These are phyloP conservation scores for Apotomis turbidana DNA, from an alignment of 2,888 invertebrate genomes.

Conservation along the genomic window DNA sequence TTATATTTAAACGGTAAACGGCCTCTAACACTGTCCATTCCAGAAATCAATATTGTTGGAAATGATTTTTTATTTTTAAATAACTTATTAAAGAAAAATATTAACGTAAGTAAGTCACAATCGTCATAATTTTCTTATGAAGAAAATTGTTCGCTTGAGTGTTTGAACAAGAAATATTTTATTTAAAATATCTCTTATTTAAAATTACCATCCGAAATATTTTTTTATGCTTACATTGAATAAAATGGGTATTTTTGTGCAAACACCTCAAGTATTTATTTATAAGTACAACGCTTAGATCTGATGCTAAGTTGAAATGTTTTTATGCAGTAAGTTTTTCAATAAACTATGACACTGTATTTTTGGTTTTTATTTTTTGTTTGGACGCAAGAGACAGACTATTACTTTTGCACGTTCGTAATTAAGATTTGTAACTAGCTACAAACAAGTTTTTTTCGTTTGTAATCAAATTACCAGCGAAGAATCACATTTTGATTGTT, in stretches of 20 bases:
- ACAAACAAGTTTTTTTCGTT: too few species aligned
- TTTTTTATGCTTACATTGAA: background rate
- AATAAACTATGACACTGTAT: conserved; percentile 40
- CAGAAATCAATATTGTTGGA: conserved; percentile 36
- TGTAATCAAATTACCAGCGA: too few species aligned
- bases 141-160: conserved; percentile 36
- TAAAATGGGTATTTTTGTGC: conserved; percentile 3
- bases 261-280: conserved; percentile 28
- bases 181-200: too few species aligned
- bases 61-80: conserved; percentile 38
- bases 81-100: conserved; percentile 41
- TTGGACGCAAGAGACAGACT: conserved; percentile 23
- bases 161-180: conserved; percentile 23
- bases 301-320: conserved; percentile 40
- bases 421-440: too few species aligned
- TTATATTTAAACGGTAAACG: conserved; percentile 19
- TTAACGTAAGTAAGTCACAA: conserved; percentile 41
- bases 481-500: too few species aligned
- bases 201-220: too few species aligned
- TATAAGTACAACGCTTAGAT: conserved; percentile 42
- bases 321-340: conserved; percentile 38
- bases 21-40: conserved; percentile 32
- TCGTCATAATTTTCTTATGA: conserved; percentile 34
- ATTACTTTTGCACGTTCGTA: too few species aligned
- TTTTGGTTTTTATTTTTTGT: conserved; percentile 31